Evolutionary conservation across 2,113 vertebrate species (phyloP), one percentile per base, ranked within the genome.

Genomic region (Cygnus buccinator): DNA sequence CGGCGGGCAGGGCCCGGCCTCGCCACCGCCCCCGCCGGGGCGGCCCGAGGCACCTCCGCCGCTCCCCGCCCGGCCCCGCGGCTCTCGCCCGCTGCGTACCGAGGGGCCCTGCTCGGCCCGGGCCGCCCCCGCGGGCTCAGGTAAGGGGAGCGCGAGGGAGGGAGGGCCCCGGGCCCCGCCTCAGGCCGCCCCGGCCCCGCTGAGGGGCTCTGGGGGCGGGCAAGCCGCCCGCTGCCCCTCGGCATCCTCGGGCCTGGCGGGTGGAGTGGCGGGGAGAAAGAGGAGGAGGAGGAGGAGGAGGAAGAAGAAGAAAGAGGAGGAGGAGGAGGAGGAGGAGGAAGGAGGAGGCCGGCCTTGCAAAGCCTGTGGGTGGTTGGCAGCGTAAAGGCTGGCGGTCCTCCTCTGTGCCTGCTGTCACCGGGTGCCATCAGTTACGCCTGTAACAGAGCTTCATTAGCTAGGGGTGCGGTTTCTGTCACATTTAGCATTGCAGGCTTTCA

Each of bases 381-480:
- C 29, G 6, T 13, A 21, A 11, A 44, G 18, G 12, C n/a, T 26
- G 33, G 13, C 4, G n/a, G n/a, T 11, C 28, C 29, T 28, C 10
- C 0, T 11, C 72, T 20, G 20, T 37, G 52, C 58, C 29, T 14
- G 2, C 7, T 12, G 28, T 17, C 84, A 6, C 28, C 44, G 2
- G 48, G 31, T 2, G 15, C 23, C 2, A 2, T 25, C 41, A 77
- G 2, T 12, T 0, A 1, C 3, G 2, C 39, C 57, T 13, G n/a
- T 4, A n/a, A 13, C 39, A 3, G 21, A 1, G 37, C 50, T 20
- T 11, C 31, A 0, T 22, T 5, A 3, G 1, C 50, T 6, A 14
- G 23, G 6, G 20, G 19, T 1, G 6, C 13, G 21, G 20, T 17
- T 20, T 44, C n/a, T n/a, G 57, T 35, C 8, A 0, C 29, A 0